Evolutionary conservation across 2,888 invertebrate genomes (phyloP), one percentile per base, ranked within the genome.

Genomic region (Hipparchia semele): DNA sequence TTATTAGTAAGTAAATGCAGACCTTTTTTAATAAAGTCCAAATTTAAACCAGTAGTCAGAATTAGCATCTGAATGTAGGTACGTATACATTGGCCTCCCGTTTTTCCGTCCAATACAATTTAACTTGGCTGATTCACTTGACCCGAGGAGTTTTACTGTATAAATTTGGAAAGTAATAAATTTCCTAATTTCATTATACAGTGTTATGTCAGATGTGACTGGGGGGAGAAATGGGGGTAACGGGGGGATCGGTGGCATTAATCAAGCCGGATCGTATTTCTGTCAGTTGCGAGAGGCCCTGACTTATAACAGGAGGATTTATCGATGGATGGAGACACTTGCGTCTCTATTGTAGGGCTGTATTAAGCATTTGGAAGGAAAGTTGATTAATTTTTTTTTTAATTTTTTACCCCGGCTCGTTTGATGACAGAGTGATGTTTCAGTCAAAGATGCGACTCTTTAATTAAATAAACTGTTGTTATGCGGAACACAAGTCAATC

Each of bases 81-180:
- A 56, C 67, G 45, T 13, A 23, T 61, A 56, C 67, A 13, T 13
- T 12, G 60, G 39, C 53, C 23, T 53, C n/a, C 62, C 62, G 54
- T 54, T 70, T 70, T 64, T 64, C 70, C 56, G 45, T 23, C 56
- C 39, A 62, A 70, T 64, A 64, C 70, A 70, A 70, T 70, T 62
- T 64, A 70, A 70, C 70, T 70, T 70, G 62, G 62, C 56, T 12
- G 51, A 53, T 54, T 45, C 61, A n/a, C 39, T 69, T 46, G 70
- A 62, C 64, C 70, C 70, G 49, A 10, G n/a, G 56, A 71, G 10
- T 65, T 73, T 73, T 65, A 65, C 64, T 54, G 51, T 33, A 33
- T 59, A 73, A 66, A 70, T 73, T 73, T 64, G 69, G 69, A 70
- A 73, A 73, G 73, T 70, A 73, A 73, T 70, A 70, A 73, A 73